Base-by-base conservation (phyloP, 2,797 vertebrate species). In the Gastrophryne carolinensis region DNA sequence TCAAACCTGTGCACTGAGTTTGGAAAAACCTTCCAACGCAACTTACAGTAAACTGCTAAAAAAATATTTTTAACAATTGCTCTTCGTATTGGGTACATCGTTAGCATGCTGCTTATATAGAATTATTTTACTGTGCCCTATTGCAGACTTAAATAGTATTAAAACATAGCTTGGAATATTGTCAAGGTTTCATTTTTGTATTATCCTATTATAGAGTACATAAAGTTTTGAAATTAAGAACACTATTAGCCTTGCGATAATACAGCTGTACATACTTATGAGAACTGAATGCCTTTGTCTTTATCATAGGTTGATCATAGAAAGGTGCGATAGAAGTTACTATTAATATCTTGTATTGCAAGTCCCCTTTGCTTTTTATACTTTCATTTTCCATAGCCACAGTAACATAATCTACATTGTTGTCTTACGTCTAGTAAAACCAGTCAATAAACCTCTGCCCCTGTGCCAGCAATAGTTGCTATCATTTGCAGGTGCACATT, bases 361-460 rank as follows among this genome's bases (percentile, higher is more conserved):
- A 50, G 23, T 62, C 27, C 53, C 29, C 62, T n/a, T 62, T 13
- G 2, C 41, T 62, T 62, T 61, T 34, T 62, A 52, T 17, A 50
- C 44, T 12, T 47, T 39, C 27, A 7, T 30, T 65, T 64, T 65
- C 17, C 41, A 21, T 50, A 7, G 21, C 50, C 19, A 54, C 17
- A 63, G 17, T 63, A 39, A 73, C 32, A 44, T 56, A 21, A 27
- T 37, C 50, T 29, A n/a, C 12, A 34, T 64, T 54, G 34, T 64
- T 54, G 34, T 54, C 57, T 65, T 15, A 65, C 21, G 30, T 27
- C 21, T 50, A 50, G 27, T 47, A 57, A 73, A 34, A 39, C 56
- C 47, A 29, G 66, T 66, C 37, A 57, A 56, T 44, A 58, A n/a
- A 74, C 49, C 26, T 67, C 58, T 57, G 23, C 76, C 9, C 53